Conservation (phyloP, 2,797 vertebrate species). For the Hippocampus kuda region DNA sequence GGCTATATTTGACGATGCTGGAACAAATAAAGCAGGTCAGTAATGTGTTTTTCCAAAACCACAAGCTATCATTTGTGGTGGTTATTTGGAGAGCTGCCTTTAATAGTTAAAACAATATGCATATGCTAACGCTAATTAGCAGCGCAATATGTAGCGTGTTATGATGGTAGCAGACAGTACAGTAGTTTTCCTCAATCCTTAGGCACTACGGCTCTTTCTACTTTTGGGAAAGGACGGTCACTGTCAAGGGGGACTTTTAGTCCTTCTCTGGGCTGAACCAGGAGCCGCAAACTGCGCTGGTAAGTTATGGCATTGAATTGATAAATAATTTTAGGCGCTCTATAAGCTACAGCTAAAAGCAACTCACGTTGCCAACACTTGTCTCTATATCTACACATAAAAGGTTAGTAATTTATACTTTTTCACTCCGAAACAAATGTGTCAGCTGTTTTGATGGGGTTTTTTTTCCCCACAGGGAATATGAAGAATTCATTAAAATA, state of each 20-base stretch:
- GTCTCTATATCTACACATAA: neutral
- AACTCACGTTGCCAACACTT: neutral
- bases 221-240: constrained; percentile 21
- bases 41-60: neutral
- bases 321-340: neutral
- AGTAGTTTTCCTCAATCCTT: neutral
- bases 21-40: constrained; percentile 46
- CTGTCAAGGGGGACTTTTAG: constrained; percentile 39
- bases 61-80: neutral
- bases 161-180: neutral
- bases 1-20: constrained; percentile 27
- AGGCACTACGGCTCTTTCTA: constrained; percentile 48
- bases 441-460: neutral
- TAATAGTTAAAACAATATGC: neutral
- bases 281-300: constrained; percentile 37
- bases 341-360: neutral
- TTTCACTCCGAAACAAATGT: neutral
- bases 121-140: constrained; percentile 3
- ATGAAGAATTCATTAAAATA: neutral
- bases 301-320: constrained; percentile 13
- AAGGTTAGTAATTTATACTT: neutral
- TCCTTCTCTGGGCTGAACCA: constrained; percentile 42
- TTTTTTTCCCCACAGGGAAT: neutral
- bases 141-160: constrained; percentile 15
- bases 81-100: neutral